Evolutionary conservation across 2,888 invertebrate genomes (phyloP).

Genomic region (Diarsia rubi): DNA sequence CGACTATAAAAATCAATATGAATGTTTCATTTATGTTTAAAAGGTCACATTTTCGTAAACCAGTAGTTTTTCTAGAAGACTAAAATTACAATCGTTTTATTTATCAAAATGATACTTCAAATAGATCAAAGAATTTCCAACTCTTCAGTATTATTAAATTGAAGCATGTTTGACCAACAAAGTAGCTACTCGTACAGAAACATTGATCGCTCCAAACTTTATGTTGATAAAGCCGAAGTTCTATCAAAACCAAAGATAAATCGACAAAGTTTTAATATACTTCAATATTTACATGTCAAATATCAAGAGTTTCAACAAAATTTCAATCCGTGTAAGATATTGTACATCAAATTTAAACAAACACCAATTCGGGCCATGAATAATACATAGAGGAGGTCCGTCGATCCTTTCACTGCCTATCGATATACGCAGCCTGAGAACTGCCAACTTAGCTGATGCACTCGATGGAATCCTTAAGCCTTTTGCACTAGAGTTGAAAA

Average conservation of each 20-base stretch:
- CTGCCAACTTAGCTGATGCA: conserved; percentile 54
- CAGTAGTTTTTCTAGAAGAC: neutral
- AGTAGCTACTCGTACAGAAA: conserved; percentile 23
- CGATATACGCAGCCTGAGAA: conserved; percentile 68
- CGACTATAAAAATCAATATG: no score
- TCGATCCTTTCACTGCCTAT: conserved; percentile 77
- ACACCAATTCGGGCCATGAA: conserved; percentile 84
- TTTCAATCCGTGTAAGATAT: conserved; percentile 80
- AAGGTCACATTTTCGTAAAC: neutral
- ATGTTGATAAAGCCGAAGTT: conserved; percentile 44
- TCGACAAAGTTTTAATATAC: conserved; percentile 53
- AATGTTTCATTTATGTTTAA: neutral
- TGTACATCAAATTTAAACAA: conserved; percentile 87
- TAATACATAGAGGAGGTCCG: conserved; percentile 79
- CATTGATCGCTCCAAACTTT: conserved; percentile 43
- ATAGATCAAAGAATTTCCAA: neutral
- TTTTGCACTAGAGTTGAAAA: conserved; percentile 24
- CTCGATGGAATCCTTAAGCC: conserved; percentile 8
- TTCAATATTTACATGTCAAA: conserved; percentile 52
- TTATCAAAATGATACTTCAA: neutral
- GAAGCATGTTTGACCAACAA: conserved; percentile 13
- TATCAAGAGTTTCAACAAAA: conserved; percentile 69
- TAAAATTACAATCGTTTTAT: neutral
- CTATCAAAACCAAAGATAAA: conserved; percentile 41
- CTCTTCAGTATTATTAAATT: conserved; percentile 6